A percentile compares a stretch with the other conserved stretches of the same genome.
Conservation (phyloP, 1,140 invertebrate genomes). For the Platorchestia sp. region DNA sequence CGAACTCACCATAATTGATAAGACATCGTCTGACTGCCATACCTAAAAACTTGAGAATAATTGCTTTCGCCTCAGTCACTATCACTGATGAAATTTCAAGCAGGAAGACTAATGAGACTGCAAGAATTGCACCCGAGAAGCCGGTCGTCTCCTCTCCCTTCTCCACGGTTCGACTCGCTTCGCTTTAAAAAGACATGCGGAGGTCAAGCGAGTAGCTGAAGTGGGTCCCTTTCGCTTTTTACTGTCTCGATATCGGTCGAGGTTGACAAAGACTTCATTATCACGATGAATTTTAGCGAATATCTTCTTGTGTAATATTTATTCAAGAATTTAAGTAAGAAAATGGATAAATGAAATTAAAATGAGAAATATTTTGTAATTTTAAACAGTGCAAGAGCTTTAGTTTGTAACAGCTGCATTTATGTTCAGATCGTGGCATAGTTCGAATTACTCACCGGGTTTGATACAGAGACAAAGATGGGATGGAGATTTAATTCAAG, state of each 20-base stretch:
- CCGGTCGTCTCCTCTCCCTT: constrained; percentile 41
- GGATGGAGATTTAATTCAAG: background rate
- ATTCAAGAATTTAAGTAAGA: background rate
- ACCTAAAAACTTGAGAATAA: background rate
- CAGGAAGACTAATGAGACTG: background rate
- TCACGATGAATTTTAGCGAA: background rate
- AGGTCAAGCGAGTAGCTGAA: constrained; percentile 38
- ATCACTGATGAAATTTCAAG: background rate
- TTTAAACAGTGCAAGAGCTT: background rate
- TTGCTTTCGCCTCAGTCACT: background rate
- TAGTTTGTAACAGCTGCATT: background rate
- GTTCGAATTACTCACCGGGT: background rate
- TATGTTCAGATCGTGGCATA: background rate
- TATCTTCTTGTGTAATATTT: background rate
- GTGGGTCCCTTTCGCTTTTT: constrained; percentile 48
- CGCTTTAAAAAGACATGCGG: constrained; percentile 35
- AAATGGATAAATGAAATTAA: background rate
- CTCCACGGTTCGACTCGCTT: constrained; percentile 5
- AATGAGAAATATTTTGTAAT: background rate
- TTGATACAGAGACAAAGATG: background rate
- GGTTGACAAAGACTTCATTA: background rate
- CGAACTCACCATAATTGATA: background rate
- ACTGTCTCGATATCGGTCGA: constrained; percentile 41
- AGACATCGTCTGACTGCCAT: background rate
- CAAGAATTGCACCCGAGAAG: background rate